These are phyloP conservation scores for Saccostrea echinata DNA, from an alignment of 1,140 invertebrate species.

Conservation along the genomic window DNA sequence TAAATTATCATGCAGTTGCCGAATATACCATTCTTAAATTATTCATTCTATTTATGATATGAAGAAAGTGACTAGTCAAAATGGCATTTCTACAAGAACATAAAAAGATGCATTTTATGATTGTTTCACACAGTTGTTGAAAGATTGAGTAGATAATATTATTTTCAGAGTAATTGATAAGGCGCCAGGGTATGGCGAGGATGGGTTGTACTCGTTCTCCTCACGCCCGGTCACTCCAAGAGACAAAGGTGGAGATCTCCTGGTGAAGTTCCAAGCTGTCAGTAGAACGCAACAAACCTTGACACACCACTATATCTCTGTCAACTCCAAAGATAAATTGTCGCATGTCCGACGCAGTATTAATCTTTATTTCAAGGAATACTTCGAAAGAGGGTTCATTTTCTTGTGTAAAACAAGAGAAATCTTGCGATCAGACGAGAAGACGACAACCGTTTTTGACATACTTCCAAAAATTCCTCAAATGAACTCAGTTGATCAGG, in stretches of 20 bases:
- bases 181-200: slow-evolving; percentile 6
- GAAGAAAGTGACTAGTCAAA: too few relatives aligned
- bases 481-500: not conserved
- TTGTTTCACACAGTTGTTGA: too few relatives aligned
- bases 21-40: too few relatives aligned
- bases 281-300: slow-evolving; percentile 50
- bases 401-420: slow-evolving; percentile 61
- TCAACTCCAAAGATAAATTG: slow-evolving; percentile 44
- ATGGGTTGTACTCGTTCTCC: slow-evolving; percentile 50
- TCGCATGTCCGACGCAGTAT: slow-evolving; percentile 46
- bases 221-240: slow-evolving; percentile 54
- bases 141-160: too few relatives aligned
- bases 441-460: slow-evolving; percentile 58
- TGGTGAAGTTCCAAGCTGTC: slow-evolving; percentile 54
- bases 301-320: slow-evolving; percentile 44
- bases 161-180: slow-evolving; percentile 45
- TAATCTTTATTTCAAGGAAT: slow-evolving; percentile 48
- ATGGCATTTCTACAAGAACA: too few relatives aligned
- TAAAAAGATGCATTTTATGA: too few relatives aligned
- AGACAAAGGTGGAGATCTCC: slow-evolving; percentile 36
- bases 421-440: slow-evolving; percentile 54
- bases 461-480: slow-evolving; percentile 59
- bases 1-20: too few relatives aligned
- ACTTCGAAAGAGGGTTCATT: slow-evolving; percentile 64
- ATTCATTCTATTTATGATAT: too few relatives aligned